Base-by-base conservation (phyloP, 2,888 invertebrate genomes). In the Portevinia maculata region DNA sequence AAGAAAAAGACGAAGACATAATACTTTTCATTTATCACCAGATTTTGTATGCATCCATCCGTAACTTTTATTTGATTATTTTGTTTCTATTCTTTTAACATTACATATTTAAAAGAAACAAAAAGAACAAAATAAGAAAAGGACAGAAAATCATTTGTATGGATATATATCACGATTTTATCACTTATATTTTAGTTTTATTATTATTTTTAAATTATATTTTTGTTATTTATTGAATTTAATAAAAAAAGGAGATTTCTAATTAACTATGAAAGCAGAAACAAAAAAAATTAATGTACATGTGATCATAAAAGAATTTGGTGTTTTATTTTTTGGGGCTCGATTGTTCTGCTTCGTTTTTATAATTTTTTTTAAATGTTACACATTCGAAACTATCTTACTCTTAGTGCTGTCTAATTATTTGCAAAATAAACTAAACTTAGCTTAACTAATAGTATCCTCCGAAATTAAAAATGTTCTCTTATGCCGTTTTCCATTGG, bases 271-370 rank as follows among this genome's bases (percentile, higher is more conserved):
- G 73, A 81, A 78, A 74, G 64, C 15, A 78, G n/a, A 70, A 67
- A 70, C 60, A 24, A 24, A 62, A 73, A 73, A 64, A 78, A 74
- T 88, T 88, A 88, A 88, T 88, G 84, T 85, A 88, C 87, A 88
- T 88, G 88, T 88, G 88, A 88, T 88, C 88, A 87, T 87, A 88
- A 88, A 44, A 84, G 85, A 67, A 83, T 67, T 71, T 60, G 46
- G 71, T 70, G 71, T 60, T 75, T 76, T 76, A 64, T 74, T 73
- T 74, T 15, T 19, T 41, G 8, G 15, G 28, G 39, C 37, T 37
- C 32, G 39, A 55, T 55, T 19, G 8, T 32, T 19, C 65, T 32
- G 6, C 55, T 37, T 9, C 7, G 9, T 73, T 48, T 2, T 13
- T 19, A 39, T 53, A 3, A 19, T 34, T 44, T 73, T 41, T 3